A percentile compares a stretch with the other conserved stretches of the same genome.
Evolutionary conservation across 2,888 invertebrate species (phyloP).

Genomic region (Ditula angustiorana): DNA sequence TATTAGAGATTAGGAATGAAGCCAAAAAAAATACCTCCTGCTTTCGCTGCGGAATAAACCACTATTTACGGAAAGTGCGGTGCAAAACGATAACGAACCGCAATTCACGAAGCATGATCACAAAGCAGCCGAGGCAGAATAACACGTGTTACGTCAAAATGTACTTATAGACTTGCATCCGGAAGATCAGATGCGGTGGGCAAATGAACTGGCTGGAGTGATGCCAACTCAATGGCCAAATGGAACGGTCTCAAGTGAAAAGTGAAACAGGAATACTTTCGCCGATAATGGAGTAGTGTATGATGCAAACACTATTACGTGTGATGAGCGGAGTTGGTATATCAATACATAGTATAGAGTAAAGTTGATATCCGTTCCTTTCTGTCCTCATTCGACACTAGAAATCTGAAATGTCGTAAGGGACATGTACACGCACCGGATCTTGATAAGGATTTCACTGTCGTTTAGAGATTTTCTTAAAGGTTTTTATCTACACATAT

Average conservation of each 20-base stretch:
- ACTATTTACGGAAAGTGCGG: no score
- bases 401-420: no score
- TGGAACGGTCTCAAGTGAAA: constrained; percentile 30
- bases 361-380: no score
- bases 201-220: constrained; percentile 67
- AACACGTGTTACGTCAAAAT: constrained; percentile 46
- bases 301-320: background rate
- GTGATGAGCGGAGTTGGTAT: background rate
- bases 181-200: constrained; percentile 59
- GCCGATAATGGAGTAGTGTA: background rate
- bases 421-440: no score
- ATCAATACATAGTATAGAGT: no score
- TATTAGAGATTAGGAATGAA: no score
- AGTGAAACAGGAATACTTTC: constrained; percentile 29
- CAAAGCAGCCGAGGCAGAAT: constrained; percentile 50
- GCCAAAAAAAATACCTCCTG: no score
- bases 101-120: background rate
- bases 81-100: background rate
- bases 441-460: no score
- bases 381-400: no score
- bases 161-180: constrained; percentile 53
- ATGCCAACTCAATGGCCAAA: constrained; percentile 58
- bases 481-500: no score
- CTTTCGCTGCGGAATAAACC: background rate
- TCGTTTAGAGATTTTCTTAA: no score